phyloP scores from a whole-genome alignment of 2,113 vertebrate genomes.

The Arenaria interpres region DNA sequence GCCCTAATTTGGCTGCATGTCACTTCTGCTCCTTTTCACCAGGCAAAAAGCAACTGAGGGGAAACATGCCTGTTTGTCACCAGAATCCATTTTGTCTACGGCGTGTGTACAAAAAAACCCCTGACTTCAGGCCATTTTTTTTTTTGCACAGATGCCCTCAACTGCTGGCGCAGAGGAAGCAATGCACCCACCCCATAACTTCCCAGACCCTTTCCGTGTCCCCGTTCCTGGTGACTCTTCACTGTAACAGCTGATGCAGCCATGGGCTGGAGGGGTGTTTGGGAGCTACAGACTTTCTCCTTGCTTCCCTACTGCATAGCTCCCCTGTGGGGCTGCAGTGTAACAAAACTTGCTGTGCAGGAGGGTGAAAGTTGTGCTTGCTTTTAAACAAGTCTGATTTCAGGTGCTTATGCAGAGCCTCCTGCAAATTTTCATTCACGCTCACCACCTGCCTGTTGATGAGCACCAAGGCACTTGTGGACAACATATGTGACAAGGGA shows the following conservation, averaged over 20 bases:
- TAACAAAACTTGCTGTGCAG: not conserved
- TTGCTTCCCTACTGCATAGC: accelerated
- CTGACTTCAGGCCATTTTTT: not conserved
- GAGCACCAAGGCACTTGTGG: not conserved
- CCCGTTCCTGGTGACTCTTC: not conserved
- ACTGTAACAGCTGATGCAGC: not conserved
- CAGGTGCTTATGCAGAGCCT: not conserved
- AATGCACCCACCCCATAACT: not conserved
- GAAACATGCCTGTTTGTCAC: not conserved
- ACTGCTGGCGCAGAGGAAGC: not conserved
- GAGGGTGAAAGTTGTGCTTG: not conserved
- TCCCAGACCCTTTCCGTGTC: not conserved
- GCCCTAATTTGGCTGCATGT: not conserved
- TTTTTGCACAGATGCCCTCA: not conserved
- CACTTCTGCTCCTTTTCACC: not conserved
- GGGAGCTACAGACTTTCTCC: not conserved
- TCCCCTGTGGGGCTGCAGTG: accelerated
- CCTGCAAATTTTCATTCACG: not conserved
- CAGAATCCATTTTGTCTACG: not conserved
- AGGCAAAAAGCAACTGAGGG: not conserved
- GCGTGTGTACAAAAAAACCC: not conserved
- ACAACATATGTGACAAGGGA: not conserved
- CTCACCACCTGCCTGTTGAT: not conserved
- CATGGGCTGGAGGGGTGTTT: not conserved
- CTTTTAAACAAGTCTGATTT: not conserved